These are phyloP conservation scores for Heliothis peltigera DNA, from an alignment of 2,888 invertebrate genomes.

Conservation along the genomic window DNA sequence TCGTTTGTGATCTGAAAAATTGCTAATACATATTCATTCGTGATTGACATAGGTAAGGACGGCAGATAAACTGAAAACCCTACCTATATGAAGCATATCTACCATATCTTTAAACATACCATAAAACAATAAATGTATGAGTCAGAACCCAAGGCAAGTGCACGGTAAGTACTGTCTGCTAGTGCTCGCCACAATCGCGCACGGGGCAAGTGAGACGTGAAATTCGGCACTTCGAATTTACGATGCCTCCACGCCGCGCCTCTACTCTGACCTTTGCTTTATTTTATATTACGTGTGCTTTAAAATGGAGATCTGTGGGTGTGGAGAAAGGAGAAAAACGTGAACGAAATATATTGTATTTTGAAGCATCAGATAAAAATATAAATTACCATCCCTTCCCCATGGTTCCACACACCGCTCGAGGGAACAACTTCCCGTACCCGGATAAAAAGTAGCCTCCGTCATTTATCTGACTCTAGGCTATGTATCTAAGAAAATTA, in stretches of 20 bases:
- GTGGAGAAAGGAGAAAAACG: constrained; percentile 5
- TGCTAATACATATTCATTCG: too few relatives aligned
- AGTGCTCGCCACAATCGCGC: constrained; percentile 57
- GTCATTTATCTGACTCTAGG: too few relatives aligned
- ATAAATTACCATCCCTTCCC: too few relatives aligned
- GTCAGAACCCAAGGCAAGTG: constrained; percentile 34
- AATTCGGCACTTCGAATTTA: constrained; percentile 73
- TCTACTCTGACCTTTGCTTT: constrained; percentile 47
- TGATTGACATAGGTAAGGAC: too few relatives aligned
- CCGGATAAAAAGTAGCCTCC: too few relatives aligned
- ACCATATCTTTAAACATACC: background rate
- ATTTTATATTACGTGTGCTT: constrained; percentile 27
- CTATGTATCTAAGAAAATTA: too few relatives aligned
- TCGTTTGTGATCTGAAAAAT: too few relatives aligned
- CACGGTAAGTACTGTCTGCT: constrained; percentile 47
- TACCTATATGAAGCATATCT: too few relatives aligned
- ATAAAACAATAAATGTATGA: constrained; percentile 17
- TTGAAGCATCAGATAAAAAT: background rate
- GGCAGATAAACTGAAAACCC: too few relatives aligned
- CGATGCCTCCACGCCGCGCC: constrained; percentile 55
- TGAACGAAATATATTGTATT: background rate
- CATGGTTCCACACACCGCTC: too few relatives aligned
- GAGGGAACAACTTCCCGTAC: too few relatives aligned
- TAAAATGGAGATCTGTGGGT: constrained; percentile 10
- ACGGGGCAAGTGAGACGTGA: constrained; percentile 68